A percentile compares a stretch with the other conserved stretches of the same genome.
These are phyloP conservation scores for Lycodopsis pacificus DNA, from an alignment of 2,797 vertebrate species.

Conservation along the genomic window DNA sequence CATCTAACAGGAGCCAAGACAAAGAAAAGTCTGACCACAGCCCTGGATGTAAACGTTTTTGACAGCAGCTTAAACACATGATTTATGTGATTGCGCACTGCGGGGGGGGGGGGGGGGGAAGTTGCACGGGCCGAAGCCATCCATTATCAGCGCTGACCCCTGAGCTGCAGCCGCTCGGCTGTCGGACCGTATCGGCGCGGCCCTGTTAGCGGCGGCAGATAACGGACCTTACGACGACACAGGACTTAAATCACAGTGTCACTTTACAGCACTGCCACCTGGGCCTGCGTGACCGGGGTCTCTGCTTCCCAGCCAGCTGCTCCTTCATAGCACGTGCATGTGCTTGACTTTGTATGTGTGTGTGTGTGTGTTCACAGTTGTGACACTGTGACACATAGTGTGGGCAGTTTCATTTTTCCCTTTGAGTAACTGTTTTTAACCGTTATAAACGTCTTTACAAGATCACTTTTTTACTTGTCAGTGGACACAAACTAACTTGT, in stretches of 20 bases:
- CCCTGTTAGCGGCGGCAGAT: slow-evolving; percentile 70
- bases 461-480: background rate
- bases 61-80: slow-evolving; percentile 54
- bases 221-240: slow-evolving; percentile 65
- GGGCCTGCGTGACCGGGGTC: slow-evolving; percentile 65
- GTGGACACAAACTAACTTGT: background rate
- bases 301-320: slow-evolving; percentile 43
- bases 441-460: slow-evolving; percentile 2
- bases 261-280: slow-evolving; percentile 71
- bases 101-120: slow-evolving; percentile 21
- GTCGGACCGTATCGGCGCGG: slow-evolving; percentile 59
- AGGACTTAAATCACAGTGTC: slow-evolving; percentile 80
- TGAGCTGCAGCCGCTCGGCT: slow-evolving; percentile 57
- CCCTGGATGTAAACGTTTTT: slow-evolving; percentile 29
- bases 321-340: slow-evolving; percentile 8
- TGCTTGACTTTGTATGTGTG: background rate
- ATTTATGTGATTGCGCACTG: slow-evolving; percentile 52
- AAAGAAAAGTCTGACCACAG: slow-evolving; percentile 10
- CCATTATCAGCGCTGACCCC: slow-evolving; percentile 63
- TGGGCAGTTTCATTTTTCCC: slow-evolving; percentile 29
- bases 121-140: slow-evolving; percentile 33
- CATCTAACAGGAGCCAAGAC: slow-evolving; percentile 4
- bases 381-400: background rate
- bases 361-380: slow-evolving; percentile 13
- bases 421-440: background rate